Evolutionary conservation across 2,113 vertebrate genomes (phyloP), one percentile per base, ranked within the genome.

Genomic region (Prionailurus viverrinus): DNA sequence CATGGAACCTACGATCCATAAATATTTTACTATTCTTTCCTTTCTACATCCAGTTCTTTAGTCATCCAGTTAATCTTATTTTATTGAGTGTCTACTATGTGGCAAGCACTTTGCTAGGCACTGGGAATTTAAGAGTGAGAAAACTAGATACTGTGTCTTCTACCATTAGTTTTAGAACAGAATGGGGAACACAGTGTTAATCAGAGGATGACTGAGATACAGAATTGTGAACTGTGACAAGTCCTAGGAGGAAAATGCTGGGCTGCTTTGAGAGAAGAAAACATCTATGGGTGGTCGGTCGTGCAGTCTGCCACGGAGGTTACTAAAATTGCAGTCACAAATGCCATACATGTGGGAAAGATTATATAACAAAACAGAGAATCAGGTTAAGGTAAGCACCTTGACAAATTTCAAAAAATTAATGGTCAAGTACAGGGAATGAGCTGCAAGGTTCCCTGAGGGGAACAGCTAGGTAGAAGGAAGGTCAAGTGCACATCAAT

Each of bases 311-410:
- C 39, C 19, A 41, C 0, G 18, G 65, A 63, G 2, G 12, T 83
- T 3, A 39, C 11, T 14, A 36, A 66, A 58, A 71, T 5, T 78
- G 45, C 36, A 66, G 76, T 55, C 7, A 39, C 7, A 45, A 69
- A 4, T 48, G 27, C n/a, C 27, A 91, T 55, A 11, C 16, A 58
- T 53, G 23, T 71, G 51, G 48, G 55, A 84, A 88, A 79, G 45
- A n/a, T 39, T 31, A 66, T n/a, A 21, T 41, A 82, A 73, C 65
- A 73, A 68, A 83, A 83, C 79, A 84, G 69, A 88, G 76, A 93
- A 69, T 48, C 1, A 10, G 9, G 45, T 36, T n/a, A n/a, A 92
- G 27, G 27, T 61, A 76, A 89, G n/a, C 65, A 80, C 1, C 5
- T 74, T 68, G 14, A 48, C 25, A 12, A 71, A 55, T 23, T 89